Base-by-base conservation (phyloP, 2,888 invertebrate genomes). In the Acleris holmiana region DNA sequence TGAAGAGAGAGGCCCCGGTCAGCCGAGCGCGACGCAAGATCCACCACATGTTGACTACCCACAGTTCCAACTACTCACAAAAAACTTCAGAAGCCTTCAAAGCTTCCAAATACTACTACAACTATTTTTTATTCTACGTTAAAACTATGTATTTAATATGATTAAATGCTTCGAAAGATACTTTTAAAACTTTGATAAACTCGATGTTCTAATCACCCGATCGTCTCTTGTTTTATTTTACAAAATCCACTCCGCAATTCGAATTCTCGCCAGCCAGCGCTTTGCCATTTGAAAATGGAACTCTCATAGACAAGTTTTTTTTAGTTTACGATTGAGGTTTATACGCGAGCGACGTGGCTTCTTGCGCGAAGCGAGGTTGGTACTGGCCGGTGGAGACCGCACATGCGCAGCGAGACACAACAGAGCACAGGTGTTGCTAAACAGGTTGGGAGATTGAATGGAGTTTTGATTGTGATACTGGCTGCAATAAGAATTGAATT, bases 1-100 rank as follows among this genome's bases (percentile, higher is more conserved):
- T 93, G 85, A 94, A 91, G 68, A 93, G 80, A 4, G 93, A 93
- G 29, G 93, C 93, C 61, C 94, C 93, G 50, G 93, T 93, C 69
- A 94, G 86, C 66, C 93, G 86, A 18, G 94, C 93, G 18, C 93
- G 89, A 29, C 93, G 89, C 65, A 94, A 84, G 74, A 94, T 94
- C 94, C 94, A 94, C 91, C 94, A 94, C 94, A 94, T 94, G 68
- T 76, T 86, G 61, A 62, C 48, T 56, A 48, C 61, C 54, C 48
- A 63, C 46, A 48, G 13, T 4, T 35, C 3, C 4, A 61, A 55
- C n/a, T 49, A 67, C 56, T 40, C 54, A 35, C 54, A 51, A 60
- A 46, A 50, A n/a, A 41, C 19, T 19, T 21, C 18, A 7, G 17
- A 46, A 19, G n/a, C 35, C 35, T 10, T 35, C 8, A 10, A 13